Conservation (phyloP, 2,888 invertebrate species). For the Sesamia inferens region DNA sequence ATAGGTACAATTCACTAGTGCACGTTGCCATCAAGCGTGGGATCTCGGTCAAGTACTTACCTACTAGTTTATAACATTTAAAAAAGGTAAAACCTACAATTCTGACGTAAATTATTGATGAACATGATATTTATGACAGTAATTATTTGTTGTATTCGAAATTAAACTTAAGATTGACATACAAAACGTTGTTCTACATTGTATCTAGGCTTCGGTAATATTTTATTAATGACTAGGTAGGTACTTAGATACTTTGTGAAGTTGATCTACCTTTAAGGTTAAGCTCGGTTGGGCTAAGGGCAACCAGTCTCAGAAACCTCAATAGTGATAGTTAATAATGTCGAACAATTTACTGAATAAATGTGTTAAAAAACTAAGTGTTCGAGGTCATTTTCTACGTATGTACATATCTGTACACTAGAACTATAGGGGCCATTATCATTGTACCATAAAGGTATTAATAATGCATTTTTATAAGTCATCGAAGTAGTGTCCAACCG, state of each 20-base stretch:
- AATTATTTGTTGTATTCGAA: neutral
- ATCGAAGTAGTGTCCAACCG: no score
- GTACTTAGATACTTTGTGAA: conserved; percentile 12
- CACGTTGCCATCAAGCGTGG: no score
- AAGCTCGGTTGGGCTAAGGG: conserved; percentile 64
- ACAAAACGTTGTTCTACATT: conserved; percentile 14
- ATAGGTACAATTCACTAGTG: no score
- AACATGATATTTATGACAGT: neutral
- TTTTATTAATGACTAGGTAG: conserved; percentile 18
- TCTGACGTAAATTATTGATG: neutral
- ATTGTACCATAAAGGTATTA: conserved; percentile 3
- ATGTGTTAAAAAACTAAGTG: conserved; percentile 41
- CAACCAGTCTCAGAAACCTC: conserved; percentile 75
- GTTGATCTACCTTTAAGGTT: conserved; percentile 44
- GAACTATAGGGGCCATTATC: conserved; percentile 45
- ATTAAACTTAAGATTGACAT: neutral
- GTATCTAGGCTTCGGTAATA: conserved; percentile 27
- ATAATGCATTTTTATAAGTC: conserved; percentile 26
- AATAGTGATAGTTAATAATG: conserved; percentile 53
- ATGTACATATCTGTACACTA: neutral
- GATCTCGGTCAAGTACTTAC: no score
- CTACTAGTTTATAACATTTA: no score
- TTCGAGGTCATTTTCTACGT: conserved; percentile 37
- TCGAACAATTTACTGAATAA: conserved; percentile 41
- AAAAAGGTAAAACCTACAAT: no score